Base-by-base conservation (phyloP, 1,140 invertebrate species). In the Hycleus cichorii region DNA sequence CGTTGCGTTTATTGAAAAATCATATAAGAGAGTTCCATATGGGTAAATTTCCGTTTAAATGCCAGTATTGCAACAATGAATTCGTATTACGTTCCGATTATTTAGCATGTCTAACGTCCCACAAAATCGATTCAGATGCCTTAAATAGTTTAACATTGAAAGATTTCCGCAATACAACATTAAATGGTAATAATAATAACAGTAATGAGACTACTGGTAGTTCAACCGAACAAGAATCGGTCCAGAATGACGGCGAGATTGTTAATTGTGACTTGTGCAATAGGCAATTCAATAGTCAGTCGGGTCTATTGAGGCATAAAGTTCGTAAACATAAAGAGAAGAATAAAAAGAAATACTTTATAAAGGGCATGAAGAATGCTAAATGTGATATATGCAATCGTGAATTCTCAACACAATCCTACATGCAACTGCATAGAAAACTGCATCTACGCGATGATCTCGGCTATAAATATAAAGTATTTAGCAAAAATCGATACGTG, bases 311-410 rank as follows among this genome's bases (percentile, higher is more conserved):
- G 12, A 54, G 68, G 12, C 69, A 71, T 46, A 68, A 69, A 44
- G 64, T 69, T 10, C 51, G 64, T 27, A 69, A 69, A 57, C 69
- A 71, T 42, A 65, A 71, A 39, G 64, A 67, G 47, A 65, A 67
- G 55, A 64, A 65, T 39, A 61, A 63, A 39, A 69, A 68, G 51
- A 71, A 71, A 50, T 71, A 71, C 46, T 71, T 71, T 47, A 69
- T 71, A 18, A 71, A 71, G 46, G 69, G 69, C 3, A 70, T 70
- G 69, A 71, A 71, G 46, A 70, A 71, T 56, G 69, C 69, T 11
- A 64, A 53, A 50, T 71, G 69, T 62, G 68, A 70, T 64, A 71
- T 71, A 42, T 71, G 69, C 44, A 70, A 71, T 39, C 47, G 69
- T 18, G 66, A 67, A 38, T 71, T 71, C 48, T 71, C 69, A 3